Base-by-base conservation (phyloP, 2,113 vertebrate genomes). In the Paralichthys olivaceus region DNA sequence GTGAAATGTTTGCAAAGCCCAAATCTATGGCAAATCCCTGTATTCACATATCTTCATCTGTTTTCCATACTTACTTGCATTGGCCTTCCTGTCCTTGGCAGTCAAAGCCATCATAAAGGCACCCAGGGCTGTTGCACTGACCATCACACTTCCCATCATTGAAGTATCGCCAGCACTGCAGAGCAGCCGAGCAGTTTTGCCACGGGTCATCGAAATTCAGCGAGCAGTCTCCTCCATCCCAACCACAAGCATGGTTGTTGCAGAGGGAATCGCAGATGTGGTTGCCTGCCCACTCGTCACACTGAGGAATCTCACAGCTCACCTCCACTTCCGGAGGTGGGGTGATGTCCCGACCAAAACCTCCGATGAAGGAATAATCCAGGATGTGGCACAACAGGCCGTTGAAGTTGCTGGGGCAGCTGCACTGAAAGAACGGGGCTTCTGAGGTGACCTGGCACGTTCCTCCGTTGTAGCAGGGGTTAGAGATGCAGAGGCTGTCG, bases 101-200 rank as follows among this genome's bases (percentile, higher is more conserved):
- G 90, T 99, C 98, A 9, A 99, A 99, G 26, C 98, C 98, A 4
- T 99, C 98, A 0, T 98, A 99, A 14, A 99, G 96, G 89, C 98
- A 99, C 63, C 97, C 96, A 0, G 96, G 93, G 0, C 95, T 96
- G 87, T 96, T 96, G 88, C 98, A 99, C 90, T 99, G 97, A 0
- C 93, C 86, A 25, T 99, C 97, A 0, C 98, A 99, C 85, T 93
- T 96, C 63, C 96, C 96, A 0, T 99, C 94, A 0, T 96, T 95
- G 84, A 99, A 99, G 80, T 99, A 98, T 63, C 96, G 95, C 98
- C 98, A 99, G 93, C 98, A 99, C 93, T 99, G 97, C 89, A 99
- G 91, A 0, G 97, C 92, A 37, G 96, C 96, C 0, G 96, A 95
- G 93, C 98, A 99, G 92, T 98, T 98, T 93, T 99, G 95, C 98